Percentiles rank a stretch among this genome's conserved stretches.
Evolutionary conservation across 1,140 invertebrate species (phyloP).

Genomic region (Dinoponera quadriceps): DNA sequence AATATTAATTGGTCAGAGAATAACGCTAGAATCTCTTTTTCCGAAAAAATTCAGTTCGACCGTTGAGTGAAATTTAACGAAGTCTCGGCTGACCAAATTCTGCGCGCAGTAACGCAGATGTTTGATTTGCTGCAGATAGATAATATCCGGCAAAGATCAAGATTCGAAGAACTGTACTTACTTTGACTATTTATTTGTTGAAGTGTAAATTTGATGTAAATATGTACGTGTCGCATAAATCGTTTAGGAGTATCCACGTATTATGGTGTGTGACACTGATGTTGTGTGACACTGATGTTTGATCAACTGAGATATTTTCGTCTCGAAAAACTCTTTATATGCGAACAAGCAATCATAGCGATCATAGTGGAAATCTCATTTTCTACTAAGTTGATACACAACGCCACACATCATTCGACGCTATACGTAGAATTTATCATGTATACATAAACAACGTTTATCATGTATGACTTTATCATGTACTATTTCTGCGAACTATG

Average conservation of each 20-base stretch:
- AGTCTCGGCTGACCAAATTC: too few species aligned
- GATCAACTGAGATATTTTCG: slow-evolving; percentile 5
- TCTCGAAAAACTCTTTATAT: slow-evolving; percentile 31
- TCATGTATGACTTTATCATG: neutral
- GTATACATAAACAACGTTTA: slow-evolving; percentile 2
- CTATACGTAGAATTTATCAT: neutral
- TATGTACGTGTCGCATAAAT: neutral
- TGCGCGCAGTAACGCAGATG: too few species aligned
- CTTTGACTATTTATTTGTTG: neutral
- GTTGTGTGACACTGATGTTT: too few species aligned
- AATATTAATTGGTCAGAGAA: too few species aligned
- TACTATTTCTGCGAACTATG: neutral
- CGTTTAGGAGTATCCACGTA: neutral
- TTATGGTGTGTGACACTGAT: neutral
- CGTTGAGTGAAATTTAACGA: too few species aligned
- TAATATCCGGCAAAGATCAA: too few species aligned
- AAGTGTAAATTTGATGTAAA: neutral
- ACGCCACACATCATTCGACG: neutral
- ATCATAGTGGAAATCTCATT: neutral
- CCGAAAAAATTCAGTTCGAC: too few species aligned
- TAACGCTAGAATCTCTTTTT: too few species aligned
- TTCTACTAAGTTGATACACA: neutral
- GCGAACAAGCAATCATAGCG: neutral
- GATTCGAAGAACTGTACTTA: neutral
- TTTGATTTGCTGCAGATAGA: too few species aligned